Conservation (phyloP, 1,140 invertebrate species). For the Centruroides sculpturatus region DNA sequence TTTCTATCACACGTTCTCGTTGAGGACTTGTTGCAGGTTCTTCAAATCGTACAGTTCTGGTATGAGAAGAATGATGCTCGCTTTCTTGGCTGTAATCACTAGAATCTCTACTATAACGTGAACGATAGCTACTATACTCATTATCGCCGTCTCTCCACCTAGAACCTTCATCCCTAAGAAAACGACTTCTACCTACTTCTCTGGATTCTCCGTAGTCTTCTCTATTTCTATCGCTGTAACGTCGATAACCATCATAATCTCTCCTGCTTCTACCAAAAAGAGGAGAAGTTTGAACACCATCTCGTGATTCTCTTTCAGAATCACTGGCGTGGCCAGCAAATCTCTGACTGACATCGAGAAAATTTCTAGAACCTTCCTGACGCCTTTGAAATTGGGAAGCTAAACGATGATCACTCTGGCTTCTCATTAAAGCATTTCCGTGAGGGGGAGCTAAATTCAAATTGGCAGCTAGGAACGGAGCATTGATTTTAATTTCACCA, state of each 20-base stretch:
- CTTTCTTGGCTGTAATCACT: neutral
- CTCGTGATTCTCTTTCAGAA: neutral
- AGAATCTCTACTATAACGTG: neutral
- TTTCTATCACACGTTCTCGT: slow-evolving; percentile 49
- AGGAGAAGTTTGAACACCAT: neutral
- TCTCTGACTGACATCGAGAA: neutral
- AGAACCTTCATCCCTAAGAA: neutral
- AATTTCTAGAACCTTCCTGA: neutral
- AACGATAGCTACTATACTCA: neutral
- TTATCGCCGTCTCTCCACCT: neutral
- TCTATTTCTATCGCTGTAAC: neutral
- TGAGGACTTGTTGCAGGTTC: neutral
- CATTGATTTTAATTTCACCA: slow-evolving; percentile 63
- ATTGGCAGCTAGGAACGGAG: neutral
- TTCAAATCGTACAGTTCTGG: neutral
- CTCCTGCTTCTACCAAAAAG: neutral
- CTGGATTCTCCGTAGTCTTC: neutral
- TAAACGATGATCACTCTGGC: slow-evolving; percentile 79
- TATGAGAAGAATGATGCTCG: neutral
- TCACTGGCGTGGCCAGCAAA: neutral
- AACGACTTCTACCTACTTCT: neutral
- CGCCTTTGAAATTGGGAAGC: slow-evolving; percentile 24
- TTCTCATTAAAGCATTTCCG: slow-evolving; percentile 50
- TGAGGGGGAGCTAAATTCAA: slow-evolving; percentile 4
- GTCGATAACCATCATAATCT: neutral